Evolutionary conservation across 1,140 invertebrate genomes (phyloP), one percentile per base, ranked within the genome.

Genomic region (Diabrotica undecimpunctata): DNA sequence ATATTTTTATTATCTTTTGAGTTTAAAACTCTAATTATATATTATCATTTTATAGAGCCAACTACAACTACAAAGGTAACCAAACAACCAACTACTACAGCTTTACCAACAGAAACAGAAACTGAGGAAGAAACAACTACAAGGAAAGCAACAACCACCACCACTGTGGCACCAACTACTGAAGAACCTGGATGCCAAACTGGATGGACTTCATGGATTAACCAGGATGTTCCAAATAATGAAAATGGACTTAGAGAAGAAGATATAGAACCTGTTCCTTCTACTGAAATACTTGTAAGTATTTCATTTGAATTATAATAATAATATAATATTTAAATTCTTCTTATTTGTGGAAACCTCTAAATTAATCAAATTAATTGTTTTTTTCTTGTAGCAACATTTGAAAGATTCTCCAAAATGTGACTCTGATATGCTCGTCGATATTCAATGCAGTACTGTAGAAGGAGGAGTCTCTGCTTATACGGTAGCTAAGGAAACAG

Each of bases 1-100:
- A 73, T 88, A 92, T 75, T 92, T 90, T 77, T 89, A 93, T 75
- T 84, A 92, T n/a, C 81, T n/a, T n/a, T n/a, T n/a, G n/a, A n/a
- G n/a, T 88, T 36, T 84, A 90, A 38, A 80, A 85, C 36, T 93
- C 90, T 74, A 78, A 85, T 65, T 90, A 89, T 73, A 81, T 82
- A 73, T 74, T 60, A 37, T 46, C n/a, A n/a, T n/a, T n/a, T n/a
- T n/a, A n/a, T n/a, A n/a, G n/a, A n/a, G n/a, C n/a, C n/a, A n/a
- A n/a, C n/a, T n/a, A n/a, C n/a, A n/a, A n/a, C n/a, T n/a, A n/a
- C n/a, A n/a, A n/a, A n/a, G n/a, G n/a, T n/a, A n/a, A n/a, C n/a
- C n/a, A n/a, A n/a, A n/a, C n/a, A n/a, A n/a, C n/a, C n/a, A n/a
- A n/a, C n/a, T n/a, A n/a, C n/a, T n/a, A n/a, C n/a, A n/a, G n/a